These are phyloP conservation scores for Syrrhaptes paradoxus DNA, from an alignment of 2,113 vertebrate species.

Conservation along the genomic window DNA sequence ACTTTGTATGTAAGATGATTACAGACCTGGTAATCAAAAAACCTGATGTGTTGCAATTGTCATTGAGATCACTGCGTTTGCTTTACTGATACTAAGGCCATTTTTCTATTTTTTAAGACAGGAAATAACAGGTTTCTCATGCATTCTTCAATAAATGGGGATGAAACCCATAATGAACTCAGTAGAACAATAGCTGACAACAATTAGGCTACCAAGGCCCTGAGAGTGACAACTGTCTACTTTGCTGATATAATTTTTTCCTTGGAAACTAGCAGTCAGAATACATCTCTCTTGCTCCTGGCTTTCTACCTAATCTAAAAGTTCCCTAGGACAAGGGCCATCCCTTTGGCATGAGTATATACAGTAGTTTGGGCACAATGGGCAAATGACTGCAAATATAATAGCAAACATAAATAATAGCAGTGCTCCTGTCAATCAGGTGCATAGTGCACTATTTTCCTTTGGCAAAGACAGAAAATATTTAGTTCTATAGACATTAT, in stretches of 20 bases:
- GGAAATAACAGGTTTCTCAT: neutral
- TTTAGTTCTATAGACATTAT: neutral
- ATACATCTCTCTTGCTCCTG: neutral
- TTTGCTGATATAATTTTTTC: neutral
- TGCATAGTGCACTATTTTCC: neutral
- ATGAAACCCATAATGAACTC: neutral
- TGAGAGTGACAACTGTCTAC: neutral
- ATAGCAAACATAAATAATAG: neutral
- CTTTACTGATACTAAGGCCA: neutral
- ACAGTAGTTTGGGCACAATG: neutral
- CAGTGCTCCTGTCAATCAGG: neutral
- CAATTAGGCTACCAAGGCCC: neutral
- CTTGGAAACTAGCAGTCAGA: neutral
- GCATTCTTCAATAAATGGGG: neutral
- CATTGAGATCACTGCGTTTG: neutral
- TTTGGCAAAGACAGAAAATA: neutral
- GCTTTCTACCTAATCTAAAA: neutral
- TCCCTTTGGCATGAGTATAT: neutral
- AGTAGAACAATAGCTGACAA: neutral
- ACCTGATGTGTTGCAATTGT: neutral
- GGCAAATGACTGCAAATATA: neutral
- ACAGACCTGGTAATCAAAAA: neutral
- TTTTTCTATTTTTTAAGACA: neutral
- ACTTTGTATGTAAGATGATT: neutral
- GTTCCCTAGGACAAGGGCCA: neutral